Base-by-base conservation (phyloP, 2,888 invertebrate genomes). In the Spodoptera littoralis region DNA sequence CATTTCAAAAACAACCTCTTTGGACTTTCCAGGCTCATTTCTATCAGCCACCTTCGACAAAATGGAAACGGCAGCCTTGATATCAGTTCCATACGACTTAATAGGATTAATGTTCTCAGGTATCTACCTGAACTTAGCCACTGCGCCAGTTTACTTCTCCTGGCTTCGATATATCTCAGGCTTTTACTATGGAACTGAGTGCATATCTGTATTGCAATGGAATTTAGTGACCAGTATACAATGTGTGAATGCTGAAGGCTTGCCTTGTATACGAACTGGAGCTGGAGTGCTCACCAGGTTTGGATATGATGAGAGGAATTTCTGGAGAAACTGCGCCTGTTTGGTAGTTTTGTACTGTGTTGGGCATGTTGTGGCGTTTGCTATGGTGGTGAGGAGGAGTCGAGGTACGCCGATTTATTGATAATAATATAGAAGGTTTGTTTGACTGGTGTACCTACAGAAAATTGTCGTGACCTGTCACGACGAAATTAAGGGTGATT, bases 201-300 rank as follows among this genome's bases (percentile, higher is more conserved):
- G 96, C 1, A 89, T 97, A n/a, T 96, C 96, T 24, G 95, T 96
- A 56, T 89, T 96, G 3, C 96, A 96, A 79, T 97, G 97, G 97
- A 90, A 92, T 54, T 89, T 95, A 66, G 94, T 96, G 4, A 89
- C 93, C 22, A 85, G 89, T 4, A 96, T 97, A 60, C 95, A 94
- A 56, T 97, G 97, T 73, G 90, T 95, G 0, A 79, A 90, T 43
- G 92, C 95, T 43, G 89, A 92, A 4, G 95, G 95, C 1, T 92
- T 95, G 61, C 96, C 96, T 0, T 97, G 97, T 74, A 93, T 96
- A 0, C 91, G 91, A 58, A 96, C 94, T 30, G 97, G 97, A 0
- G 73, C 90, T 9, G 96, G 95, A 64, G 97, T 97, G 0, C 81
- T 97, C 43, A 89, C 92, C 30, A 92, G 93, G 68, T 95, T 95